Percentiles rank a stretch among this genome's conserved stretches.
These are phyloP conservation scores for Ictalurus furcatus DNA, from an alignment of 2,113 vertebrate species.

Conservation along the genomic window DNA sequence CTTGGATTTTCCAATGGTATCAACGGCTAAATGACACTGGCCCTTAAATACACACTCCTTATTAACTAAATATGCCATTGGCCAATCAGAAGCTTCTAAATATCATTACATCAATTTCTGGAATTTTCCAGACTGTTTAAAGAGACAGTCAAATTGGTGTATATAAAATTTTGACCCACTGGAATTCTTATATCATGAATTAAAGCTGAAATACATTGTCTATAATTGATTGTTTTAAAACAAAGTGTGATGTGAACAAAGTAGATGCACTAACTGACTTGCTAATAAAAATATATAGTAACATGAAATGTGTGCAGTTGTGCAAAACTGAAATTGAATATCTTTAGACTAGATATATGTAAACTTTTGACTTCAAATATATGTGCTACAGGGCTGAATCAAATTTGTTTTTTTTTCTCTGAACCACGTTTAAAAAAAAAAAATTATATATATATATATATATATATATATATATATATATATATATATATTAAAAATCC, in stretches of 20 bases:
- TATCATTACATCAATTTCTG: neutral
- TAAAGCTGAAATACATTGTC: neutral
- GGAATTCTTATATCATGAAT: neutral
- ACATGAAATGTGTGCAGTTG: neutral
- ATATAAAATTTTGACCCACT: neutral
- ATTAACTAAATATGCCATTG: neutral
- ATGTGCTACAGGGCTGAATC: neutral
- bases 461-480: too few species aligned
- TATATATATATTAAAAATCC: neutral
- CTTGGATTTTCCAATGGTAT: neutral
- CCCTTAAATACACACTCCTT: neutral
- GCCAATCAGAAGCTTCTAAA: neutral
- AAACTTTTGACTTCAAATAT: neutral
- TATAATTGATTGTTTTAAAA: neutral
- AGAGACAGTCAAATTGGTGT: neutral
- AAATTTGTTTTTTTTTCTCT: neutral
- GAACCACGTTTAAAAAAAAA: too few species aligned
- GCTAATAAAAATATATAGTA: neutral
- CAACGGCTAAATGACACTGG: neutral
- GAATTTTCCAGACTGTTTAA: neutral
- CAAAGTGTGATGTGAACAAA: neutral
- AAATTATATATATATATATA: too few species aligned
- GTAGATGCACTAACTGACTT: neutral
- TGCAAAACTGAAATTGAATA: neutral
- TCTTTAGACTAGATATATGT: neutral